These are phyloP conservation scores for Leptogaster cylindrica DNA, from an alignment of 2,888 invertebrate species.

Conservation along the genomic window DNA sequence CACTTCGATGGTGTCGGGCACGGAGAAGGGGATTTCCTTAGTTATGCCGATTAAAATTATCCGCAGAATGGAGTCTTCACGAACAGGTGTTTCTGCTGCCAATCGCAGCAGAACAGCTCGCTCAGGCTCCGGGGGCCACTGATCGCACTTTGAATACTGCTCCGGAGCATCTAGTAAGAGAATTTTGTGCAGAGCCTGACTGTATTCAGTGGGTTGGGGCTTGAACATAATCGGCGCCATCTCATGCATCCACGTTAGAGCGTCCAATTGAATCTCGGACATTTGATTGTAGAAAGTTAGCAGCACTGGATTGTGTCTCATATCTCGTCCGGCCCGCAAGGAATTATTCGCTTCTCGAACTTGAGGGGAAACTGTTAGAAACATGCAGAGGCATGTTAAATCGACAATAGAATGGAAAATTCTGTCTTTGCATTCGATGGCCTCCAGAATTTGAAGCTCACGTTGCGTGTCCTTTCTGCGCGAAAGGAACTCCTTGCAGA, in stretches of 20 bases:
- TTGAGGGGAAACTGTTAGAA: slow-evolving; percentile 76
- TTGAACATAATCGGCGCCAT: slow-evolving; percentile 77
- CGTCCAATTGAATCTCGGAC: slow-evolving; percentile 80
- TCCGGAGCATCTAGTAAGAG: slow-evolving; percentile 79
- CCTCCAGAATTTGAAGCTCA: slow-evolving; percentile 69
- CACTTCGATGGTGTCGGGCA: slow-evolving; percentile 85
- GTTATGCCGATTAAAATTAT: slow-evolving; percentile 79
- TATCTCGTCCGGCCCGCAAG: slow-evolving; percentile 64
- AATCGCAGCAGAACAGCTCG: slow-evolving; percentile 77
- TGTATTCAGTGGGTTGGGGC: slow-evolving; percentile 74
- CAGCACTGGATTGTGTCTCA: slow-evolving; percentile 56
- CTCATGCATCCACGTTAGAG: slow-evolving; percentile 87
- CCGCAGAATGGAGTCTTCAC: slow-evolving; percentile 82
- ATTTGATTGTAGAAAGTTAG: slow-evolving; percentile 61
- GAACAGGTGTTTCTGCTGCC: slow-evolving; percentile 86
- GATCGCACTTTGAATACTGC: slow-evolving; percentile 80
- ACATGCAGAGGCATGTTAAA: slow-evolving; percentile 82
- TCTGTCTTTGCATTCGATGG: slow-evolving; percentile 79
- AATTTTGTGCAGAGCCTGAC: slow-evolving; percentile 79
- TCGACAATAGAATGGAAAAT: slow-evolving; percentile 85
- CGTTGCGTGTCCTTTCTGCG: slow-evolving; percentile 67
- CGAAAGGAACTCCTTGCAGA: slow-evolving; percentile 79
- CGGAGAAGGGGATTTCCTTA: slow-evolving; percentile 79
- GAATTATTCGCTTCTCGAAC: slow-evolving; percentile 72
- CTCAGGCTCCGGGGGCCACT: slow-evolving; percentile 93